phyloP scores from a whole-genome alignment of 2,113 vertebrate species.

The Daubentonia madagascariensis region DNA sequence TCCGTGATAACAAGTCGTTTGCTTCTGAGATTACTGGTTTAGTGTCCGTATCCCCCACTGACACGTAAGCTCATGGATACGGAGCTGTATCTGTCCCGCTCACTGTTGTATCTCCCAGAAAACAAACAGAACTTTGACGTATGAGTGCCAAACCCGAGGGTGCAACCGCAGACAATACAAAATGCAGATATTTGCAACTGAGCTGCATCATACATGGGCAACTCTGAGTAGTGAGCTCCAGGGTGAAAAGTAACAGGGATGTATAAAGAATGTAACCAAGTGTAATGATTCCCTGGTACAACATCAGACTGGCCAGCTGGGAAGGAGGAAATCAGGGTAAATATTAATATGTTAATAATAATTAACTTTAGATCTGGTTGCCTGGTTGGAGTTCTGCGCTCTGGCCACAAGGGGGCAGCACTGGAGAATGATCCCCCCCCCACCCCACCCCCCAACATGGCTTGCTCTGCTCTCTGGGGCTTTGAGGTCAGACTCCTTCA shows the following conservation, averaged over 20 bases:
- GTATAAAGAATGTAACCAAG: neutral
- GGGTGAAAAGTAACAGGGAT: neutral
- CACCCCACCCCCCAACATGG: rapidly evolving
- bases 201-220: neutral
- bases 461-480: neutral
- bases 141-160: neutral
- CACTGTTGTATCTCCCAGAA: neutral
- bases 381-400: neutral
- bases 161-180: neutral
- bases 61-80: rapidly evolving
- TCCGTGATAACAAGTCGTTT: neutral
- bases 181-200: neutral
- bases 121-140: neutral
- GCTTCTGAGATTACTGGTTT: neutral
- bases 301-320: neutral
- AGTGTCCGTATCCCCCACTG: neutral
- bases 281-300: neutral
- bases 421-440: neutral
- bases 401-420: neutral
- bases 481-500: neutral
- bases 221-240: neutral
- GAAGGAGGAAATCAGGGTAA: neutral
- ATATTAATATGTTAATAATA: too few species aligned
- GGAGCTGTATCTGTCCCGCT: rapidly evolving
- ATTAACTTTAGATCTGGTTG: rapidly evolving